Conservation (phyloP, 2,888 invertebrate species). For the Pheosia gnoma region DNA sequence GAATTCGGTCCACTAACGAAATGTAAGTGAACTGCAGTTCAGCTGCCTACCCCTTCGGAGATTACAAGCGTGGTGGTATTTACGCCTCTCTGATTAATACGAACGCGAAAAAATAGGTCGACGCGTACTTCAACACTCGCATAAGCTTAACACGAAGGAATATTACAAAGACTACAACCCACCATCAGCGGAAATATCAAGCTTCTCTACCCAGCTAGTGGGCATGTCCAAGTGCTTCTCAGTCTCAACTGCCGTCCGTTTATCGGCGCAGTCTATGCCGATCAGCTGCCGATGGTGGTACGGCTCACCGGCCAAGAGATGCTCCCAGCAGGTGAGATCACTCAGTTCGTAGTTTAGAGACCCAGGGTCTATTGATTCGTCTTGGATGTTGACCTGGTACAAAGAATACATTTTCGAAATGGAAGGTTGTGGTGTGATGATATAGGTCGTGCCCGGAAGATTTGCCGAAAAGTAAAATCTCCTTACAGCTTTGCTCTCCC, state of each 20-base stretch:
- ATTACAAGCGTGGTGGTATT: too few species aligned
- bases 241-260: conserved; percentile 69
- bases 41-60: too few species aligned
- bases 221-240: conserved; percentile 92
- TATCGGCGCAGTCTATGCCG: conserved; percentile 74
- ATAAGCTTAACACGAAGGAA: too few species aligned
- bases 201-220: conserved; percentile 88
- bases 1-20: too few species aligned
- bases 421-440: too few species aligned
- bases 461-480: too few species aligned
- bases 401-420: neutral
- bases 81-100: too few species aligned
- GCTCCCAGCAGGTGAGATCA: conserved; percentile 87
- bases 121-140: too few species aligned
- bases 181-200: conserved; percentile 86
- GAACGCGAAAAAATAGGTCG: too few species aligned
- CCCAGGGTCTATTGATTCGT: conserved; percentile 72
- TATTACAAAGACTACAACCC: conserved; percentile 1
- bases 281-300: conserved; percentile 76
- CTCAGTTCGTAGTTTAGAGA: conserved; percentile 86
- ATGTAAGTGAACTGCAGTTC: too few species aligned
- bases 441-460: too few species aligned
- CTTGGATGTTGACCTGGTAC: conserved; percentile 73
- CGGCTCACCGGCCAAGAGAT: conserved; percentile 89
- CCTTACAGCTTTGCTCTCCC: too few species aligned